Base-by-base conservation (phyloP, 1,140 invertebrate genomes). In the Chymomyza costata region DNA sequence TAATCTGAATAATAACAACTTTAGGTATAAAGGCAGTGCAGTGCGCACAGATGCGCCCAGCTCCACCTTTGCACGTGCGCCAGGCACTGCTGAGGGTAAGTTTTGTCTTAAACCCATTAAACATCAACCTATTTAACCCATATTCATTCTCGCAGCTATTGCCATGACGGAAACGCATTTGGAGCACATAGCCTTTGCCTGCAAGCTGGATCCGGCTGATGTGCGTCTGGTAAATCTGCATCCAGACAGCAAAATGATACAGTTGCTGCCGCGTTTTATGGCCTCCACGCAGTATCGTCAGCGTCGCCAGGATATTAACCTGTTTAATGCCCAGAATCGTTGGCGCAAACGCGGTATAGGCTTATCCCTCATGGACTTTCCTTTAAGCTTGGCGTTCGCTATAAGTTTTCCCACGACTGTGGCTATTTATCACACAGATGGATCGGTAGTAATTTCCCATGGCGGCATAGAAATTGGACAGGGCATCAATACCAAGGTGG, bases 381-480 rank as follows among this genome's bases (percentile, higher is more conserved):
- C 86, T 0, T 60, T 92, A 1, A 69, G 71, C 15, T 87, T 88
- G 31, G 86, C 81, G 28, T 89, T 89, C 8, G 87, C 89, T 6
- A 50, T 88, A 0, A 15, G 17, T 1, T 86, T 85, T 44, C 88
- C 88, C 34, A 86, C 87, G 0, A 83, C 89, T 10, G 88, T 93
- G 0, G 87, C 89, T 11, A 87, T 93, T 38, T 91, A 90, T 66
- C 88, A 89, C 32, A 69, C 86, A 0, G 92, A 93, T 83, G 91
- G 91, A 14, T 90, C 90, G 6, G 91, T 93, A 8, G 87, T 89
- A 0, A 84, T 93, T 15, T 85, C 87, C n/a, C 90, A 92, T 61
- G 91, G 89, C 14, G 92, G 92, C 1, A 88, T 92, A 37, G 92
- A 94, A 85, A 89, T 89, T 21, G 92, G 92, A 1, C 92, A 93